Evolutionary conservation across 2,888 invertebrate genomes (phyloP).

Genomic region (Chymomyza fuscimana): DNA sequence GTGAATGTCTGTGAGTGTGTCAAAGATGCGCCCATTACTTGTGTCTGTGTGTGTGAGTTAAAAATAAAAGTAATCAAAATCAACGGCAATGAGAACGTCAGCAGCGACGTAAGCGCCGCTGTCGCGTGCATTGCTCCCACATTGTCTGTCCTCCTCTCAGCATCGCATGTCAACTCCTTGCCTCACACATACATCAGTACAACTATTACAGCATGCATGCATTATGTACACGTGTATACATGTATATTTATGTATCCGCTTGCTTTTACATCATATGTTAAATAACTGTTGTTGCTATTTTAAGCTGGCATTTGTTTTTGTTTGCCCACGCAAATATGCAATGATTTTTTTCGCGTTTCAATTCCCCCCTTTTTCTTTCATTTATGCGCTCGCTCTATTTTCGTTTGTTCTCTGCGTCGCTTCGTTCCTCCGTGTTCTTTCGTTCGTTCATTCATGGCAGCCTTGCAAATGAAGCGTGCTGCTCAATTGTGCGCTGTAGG

Average conservation of each 20-base stretch:
- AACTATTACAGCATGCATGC: constrained; percentile 61
- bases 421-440: background rate
- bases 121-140: constrained; percentile 22
- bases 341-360: constrained; percentile 56
- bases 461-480: constrained; percentile 59
- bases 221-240: background rate
- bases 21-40: constrained; percentile 38
- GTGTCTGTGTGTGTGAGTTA: constrained; percentile 31
- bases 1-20: background rate
- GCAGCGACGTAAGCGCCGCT: constrained; percentile 59
- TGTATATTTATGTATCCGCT: constrained; percentile 25
- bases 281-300: constrained; percentile 53
- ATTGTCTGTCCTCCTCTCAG: constrained; percentile 31
- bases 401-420: background rate
- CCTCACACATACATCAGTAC: constrained; percentile 53
- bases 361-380: background rate
- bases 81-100: constrained; percentile 24
- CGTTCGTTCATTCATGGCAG: constrained; percentile 50
- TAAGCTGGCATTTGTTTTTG: constrained; percentile 54
- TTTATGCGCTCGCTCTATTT: background rate
- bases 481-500: constrained; percentile 50
- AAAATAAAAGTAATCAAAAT: constrained; percentile 70
- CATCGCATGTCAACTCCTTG: too few species aligned
- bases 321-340: constrained; percentile 72
- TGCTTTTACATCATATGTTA: constrained; percentile 70